Percentiles rank a stretch among this genome's conserved stretches.
These are phyloP conservation scores for Cyclura pinguis DNA, from an alignment of 2,797 vertebrate genomes.

Conservation along the genomic window DNA sequence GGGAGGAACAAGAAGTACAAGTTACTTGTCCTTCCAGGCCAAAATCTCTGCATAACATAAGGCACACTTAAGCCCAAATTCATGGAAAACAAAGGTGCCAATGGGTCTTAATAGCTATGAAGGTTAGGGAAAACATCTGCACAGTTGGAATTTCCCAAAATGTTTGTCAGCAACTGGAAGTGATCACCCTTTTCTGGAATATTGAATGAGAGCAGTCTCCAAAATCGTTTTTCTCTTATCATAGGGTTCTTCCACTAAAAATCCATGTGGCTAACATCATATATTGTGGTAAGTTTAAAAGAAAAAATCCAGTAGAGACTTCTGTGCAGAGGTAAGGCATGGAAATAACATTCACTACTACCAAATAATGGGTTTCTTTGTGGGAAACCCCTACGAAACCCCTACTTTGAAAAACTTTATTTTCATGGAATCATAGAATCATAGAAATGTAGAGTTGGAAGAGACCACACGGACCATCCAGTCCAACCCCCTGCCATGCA, in stretches of 20 bases:
- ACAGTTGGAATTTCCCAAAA: slow-evolving; percentile 6
- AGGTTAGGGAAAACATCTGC: slow-evolving; percentile 10
- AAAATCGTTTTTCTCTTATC: background rate
- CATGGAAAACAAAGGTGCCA: slow-evolving; percentile 18
- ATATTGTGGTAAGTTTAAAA: background rate
- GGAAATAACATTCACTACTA: background rate
- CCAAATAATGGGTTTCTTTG: no score
- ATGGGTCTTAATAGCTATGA: background rate
- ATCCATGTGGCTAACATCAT: background rate
- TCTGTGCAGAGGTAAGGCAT: background rate
- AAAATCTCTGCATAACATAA: background rate
- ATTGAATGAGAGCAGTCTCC: background rate
- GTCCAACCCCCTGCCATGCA: no score
- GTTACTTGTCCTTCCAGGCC: background rate
- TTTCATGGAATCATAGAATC: no score
- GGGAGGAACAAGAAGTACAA: background rate
- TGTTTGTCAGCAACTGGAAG: slow-evolving; percentile 7
- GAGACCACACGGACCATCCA: no score
- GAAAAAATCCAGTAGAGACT: background rate
- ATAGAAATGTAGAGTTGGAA: no score
- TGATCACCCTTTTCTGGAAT: slow-evolving; percentile 1
- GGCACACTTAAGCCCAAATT: background rate
- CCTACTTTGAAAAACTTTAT: no score
- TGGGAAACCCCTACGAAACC: no score
- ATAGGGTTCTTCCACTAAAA: background rate